Conservation (phyloP, 2,797 vertebrate species). For the Synaphobranchus kaupii region DNA sequence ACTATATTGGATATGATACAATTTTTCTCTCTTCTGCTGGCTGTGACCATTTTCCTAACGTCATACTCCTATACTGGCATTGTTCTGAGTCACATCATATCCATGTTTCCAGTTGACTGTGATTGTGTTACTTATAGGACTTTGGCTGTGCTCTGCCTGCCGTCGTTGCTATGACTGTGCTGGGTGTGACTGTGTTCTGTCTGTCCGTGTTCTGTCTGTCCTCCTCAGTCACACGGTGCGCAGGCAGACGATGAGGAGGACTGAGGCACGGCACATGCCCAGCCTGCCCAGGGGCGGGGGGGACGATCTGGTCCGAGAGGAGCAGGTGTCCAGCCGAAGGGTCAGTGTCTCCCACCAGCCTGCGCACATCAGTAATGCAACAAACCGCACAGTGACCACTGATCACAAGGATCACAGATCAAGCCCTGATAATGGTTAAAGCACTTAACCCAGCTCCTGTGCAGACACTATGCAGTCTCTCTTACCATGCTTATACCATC, state of each 20-base stretch:
- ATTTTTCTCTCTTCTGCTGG: background rate
- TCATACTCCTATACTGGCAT: background rate
- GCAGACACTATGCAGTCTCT: too few relatives aligned
- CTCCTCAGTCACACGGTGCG: constrained; percentile 83
- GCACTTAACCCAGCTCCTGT: too few relatives aligned
- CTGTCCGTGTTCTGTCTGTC: background rate
- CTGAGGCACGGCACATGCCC: constrained; percentile 78
- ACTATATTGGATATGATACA: background rate
- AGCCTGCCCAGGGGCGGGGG: constrained; percentile 81
- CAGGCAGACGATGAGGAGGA: constrained; percentile 76
- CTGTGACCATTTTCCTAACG: background rate
- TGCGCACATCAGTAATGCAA: background rate
- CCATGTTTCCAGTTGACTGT: background rate
- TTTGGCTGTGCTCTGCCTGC: background rate
- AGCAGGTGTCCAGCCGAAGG: constrained; percentile 86
- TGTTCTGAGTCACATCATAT: background rate
- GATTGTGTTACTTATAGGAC: background rate
- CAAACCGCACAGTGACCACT: background rate
- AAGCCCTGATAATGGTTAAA: background rate
- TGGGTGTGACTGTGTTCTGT: background rate
- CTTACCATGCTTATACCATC: background rate
- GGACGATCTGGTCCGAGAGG: constrained; percentile 81
- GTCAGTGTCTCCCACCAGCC: constrained; percentile 60
- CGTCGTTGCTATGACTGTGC: background rate
- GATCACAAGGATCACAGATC: background rate